Evolutionary conservation across 2,888 invertebrate species (phyloP).

Genomic region (Andrena chrysosceles): DNA sequence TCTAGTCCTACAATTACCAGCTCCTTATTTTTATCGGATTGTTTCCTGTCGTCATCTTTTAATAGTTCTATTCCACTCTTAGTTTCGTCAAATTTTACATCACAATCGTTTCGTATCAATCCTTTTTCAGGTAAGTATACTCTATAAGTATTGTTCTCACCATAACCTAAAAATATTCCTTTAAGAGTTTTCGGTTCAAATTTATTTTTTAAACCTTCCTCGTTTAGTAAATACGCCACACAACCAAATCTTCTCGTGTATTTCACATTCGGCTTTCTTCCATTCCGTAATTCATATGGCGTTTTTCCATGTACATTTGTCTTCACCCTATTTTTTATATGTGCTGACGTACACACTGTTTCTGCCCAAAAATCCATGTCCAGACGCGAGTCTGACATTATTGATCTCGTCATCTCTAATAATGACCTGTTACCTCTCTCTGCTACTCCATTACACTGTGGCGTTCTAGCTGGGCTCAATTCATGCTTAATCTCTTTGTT

Average conservation of each 20-base stretch:
- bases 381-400: neutral
- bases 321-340: conserved; percentile 14
- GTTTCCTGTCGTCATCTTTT: neutral
- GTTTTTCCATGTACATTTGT: conserved; percentile 12
- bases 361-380: neutral
- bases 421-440: conserved; percentile 4
- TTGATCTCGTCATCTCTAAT: neutral
- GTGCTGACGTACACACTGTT: neutral
- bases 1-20: conserved; percentile 6
- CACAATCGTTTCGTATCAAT: neutral
- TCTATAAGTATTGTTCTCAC: conserved; percentile 13
- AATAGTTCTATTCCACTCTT: neutral
- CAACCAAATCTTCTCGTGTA: conserved; percentile 35
- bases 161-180: conserved; percentile 24
- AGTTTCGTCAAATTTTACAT: conserved; percentile 12
- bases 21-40: neutral
- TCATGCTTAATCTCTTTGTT: conserved; percentile 6
- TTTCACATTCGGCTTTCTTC: conserved; percentile 16
- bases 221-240: neutral
- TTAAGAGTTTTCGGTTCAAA: conserved; percentile 21
- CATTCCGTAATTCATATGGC: conserved; percentile 14
- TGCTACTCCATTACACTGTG: conserved; percentile 21
- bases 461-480: neutral
- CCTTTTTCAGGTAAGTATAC: conserved; percentile 20
- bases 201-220: neutral